Base-by-base conservation (phyloP, 2,888 invertebrate species). In the Plutella xylostella region DNA sequence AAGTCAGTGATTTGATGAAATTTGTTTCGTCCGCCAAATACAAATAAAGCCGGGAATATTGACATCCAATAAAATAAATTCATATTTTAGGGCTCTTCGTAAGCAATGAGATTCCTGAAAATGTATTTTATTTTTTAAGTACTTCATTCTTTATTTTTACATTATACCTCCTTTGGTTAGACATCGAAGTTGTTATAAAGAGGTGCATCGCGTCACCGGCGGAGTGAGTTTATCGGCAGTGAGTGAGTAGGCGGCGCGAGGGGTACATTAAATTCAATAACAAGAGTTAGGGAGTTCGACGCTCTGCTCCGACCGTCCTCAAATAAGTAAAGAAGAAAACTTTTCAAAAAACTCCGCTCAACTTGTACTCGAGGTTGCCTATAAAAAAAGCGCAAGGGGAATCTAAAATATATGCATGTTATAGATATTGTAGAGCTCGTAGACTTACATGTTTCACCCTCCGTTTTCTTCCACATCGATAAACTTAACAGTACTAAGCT, bases 261-360 rank as follows among this genome's bases (percentile, higher is more conserved):
- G 70, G 74, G 75, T 78, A 79, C 75, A 79, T 80, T 80, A 80
- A 80, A 82, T 80, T 83, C 79, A 80, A 83, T 83, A 83, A 82
- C 77, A 68, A 71, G 72, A 82, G 80, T 83, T 83, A 79, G 73
- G 60, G 75, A 79, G 77, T 78, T 80, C 74, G 75, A 68, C 74
- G 77, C 76, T 77, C 77, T 14, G 72, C 76, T 65, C 64, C 78
- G 77, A 75, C 77, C 77, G 78, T 79, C 79, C 75, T 78, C 78
- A 77, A 78, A 79, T 79, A 78, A 79, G 71, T 76, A 75, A 73
- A 74, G 74, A 74, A 74, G 72, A 71, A 76, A 82, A 78, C 64
- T 78, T 82, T 72, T 55, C 55, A 66, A 74, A 77, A 82, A 44
- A 78, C 72, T 77, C 65, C 58, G 58, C 61, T 63, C 64, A 77